Evolutionary conservation across 1,140 invertebrate genomes (phyloP).

Genomic region (Panulirus ornatus): DNA sequence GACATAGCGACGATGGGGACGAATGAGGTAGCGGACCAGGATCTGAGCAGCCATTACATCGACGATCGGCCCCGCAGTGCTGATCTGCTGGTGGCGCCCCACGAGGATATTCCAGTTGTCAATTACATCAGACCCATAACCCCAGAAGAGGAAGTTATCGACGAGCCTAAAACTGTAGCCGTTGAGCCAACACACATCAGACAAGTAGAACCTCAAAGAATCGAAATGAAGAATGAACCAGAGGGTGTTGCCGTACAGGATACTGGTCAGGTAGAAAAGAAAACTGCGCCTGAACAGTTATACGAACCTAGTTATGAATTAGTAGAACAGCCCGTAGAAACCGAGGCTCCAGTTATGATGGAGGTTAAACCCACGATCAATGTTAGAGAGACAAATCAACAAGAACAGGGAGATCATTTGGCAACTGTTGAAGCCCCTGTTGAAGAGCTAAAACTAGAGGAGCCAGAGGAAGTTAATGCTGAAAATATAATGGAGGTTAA

Average conservation of each 20-base stretch:
- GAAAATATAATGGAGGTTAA: slow-evolving; percentile 27
- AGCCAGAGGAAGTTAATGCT: not conserved
- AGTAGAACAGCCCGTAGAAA: slow-evolving; percentile 31
- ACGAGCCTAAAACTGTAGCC: slow-evolving; percentile 40
- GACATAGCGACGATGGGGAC: slow-evolving; percentile 73
- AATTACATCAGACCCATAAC: slow-evolving; percentile 45
- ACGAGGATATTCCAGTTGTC: slow-evolving; percentile 46
- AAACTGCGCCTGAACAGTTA: slow-evolving; percentile 19
- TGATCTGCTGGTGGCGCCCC: slow-evolving; percentile 12
- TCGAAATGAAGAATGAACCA: slow-evolving; percentile 22
- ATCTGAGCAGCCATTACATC: slow-evolving; percentile 64
- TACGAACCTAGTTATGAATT: slow-evolving; percentile 61
- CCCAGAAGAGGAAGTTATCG: slow-evolving; percentile 41
- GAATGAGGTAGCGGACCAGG: slow-evolving; percentile 74
- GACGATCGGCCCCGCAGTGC: slow-evolving; percentile 59
- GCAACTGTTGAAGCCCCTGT: not conserved
- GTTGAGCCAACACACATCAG: slow-evolving; percentile 9
- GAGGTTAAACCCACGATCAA: not conserved
- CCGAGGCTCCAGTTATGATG: not conserved
- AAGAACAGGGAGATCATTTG: not conserved
- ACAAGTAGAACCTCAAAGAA: not conserved
- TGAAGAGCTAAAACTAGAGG: not conserved
- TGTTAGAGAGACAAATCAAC: not conserved
- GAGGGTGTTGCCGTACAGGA: not conserved
- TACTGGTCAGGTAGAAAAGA: not conserved